Base-by-base conservation (phyloP, 2,113 vertebrate species). In the Petaurus breviceps region DNA sequence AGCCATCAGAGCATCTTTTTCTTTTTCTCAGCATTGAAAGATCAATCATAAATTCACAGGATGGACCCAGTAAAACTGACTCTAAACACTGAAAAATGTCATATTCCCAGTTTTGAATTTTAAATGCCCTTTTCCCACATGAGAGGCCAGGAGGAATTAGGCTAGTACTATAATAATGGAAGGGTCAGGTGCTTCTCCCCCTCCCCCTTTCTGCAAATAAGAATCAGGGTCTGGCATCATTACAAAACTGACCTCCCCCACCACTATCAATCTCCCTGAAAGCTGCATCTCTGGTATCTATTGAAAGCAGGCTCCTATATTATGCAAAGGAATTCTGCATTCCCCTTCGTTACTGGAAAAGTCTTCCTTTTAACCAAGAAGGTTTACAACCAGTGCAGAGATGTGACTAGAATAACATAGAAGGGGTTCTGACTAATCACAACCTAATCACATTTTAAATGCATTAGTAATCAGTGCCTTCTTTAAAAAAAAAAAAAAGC, bases 371-470 rank as follows among this genome's bases (percentile, higher is more conserved):
- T 90, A 1, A 22, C n/a, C 24, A 90, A 50, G 92, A 47, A 93
- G 3, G 1, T 68, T 50, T 16, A n/a, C 68, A 91, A 49, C 84
- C 94, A 47, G 28, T 49, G 57, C 43, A 77, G 28, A 1, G 0
- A 52, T 46, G 51, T 8, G 93, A 46, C 54, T 57, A 47, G 93
- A 94, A 89, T 24, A 95, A 43, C 28, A 31, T 92, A 46, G 51
- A 50, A 91, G 89, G 93, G 91, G 50, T 93, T 96, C 92, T 91
- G 92, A 96, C 53, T 91, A 92, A 97, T 97, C 96, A 96, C 50
- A 92, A 92, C 12, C 68, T 96, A 97, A 97, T 96, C 93, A 93
- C 92, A 92, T 10, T 93, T 92, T 97, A 96, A 97, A 94, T 90
- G 95, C 94, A 90, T 0, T 53, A 24, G 95, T 92, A 96, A 96